Conservation (phyloP, 2,113 vertebrate species). For the Atractosteus spatula region DNA sequence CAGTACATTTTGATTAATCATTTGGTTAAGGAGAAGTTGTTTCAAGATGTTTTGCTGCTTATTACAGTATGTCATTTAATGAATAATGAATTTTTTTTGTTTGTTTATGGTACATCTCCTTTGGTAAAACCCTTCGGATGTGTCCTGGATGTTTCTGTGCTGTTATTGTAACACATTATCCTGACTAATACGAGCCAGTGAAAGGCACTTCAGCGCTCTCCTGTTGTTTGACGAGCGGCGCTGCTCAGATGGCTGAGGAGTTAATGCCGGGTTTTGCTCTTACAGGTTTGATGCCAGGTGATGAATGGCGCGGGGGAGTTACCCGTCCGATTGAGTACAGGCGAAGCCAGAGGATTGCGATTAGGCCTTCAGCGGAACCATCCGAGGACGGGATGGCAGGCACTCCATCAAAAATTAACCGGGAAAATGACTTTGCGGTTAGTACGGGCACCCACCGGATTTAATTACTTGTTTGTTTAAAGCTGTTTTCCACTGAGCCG, state of each 20-base stretch:
- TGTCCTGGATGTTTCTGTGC: too few species aligned
- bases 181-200: not conserved
- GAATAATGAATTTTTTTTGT: too few species aligned
- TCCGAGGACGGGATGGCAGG: not conserved
- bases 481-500: conserved; percentile 1
- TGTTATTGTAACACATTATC: too few species aligned
- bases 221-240: not conserved
- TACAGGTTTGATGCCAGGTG: not conserved
- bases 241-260: not conserved
- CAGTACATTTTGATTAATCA: too few species aligned
- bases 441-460: not conserved
- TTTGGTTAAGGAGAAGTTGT: too few species aligned
- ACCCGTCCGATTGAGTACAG: not conserved
- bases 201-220: not conserved
- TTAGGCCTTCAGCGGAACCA: not conserved
- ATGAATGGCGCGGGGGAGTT: not conserved
- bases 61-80: too few species aligned
- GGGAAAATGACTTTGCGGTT: not conserved
- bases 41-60: too few species aligned
- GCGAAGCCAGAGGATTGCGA: not conserved
- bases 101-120: too few species aligned
- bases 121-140: too few species aligned
- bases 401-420: conserved; percentile 18
- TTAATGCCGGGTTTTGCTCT: not conserved
- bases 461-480: conserved; percentile 10